Conservation (phyloP, 2,888 invertebrate genomes). For the Saturnia japonica region DNA sequence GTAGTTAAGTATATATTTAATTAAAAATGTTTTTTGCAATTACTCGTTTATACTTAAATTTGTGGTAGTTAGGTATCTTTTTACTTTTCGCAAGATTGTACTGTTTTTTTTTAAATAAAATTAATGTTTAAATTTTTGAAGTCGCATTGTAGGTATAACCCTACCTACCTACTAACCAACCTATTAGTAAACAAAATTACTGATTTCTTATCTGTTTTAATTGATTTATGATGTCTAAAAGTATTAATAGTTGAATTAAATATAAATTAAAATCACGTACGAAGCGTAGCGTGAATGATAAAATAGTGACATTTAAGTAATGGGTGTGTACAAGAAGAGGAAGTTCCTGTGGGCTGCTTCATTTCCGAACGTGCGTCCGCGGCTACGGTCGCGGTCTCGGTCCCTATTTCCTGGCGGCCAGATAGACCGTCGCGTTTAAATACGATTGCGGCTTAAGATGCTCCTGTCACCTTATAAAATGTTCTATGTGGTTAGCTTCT, state of each 20-base stretch:
- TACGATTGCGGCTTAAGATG: constrained; percentile 33
- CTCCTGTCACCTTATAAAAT: background rate
- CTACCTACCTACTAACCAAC: no score
- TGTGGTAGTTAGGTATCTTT: background rate
- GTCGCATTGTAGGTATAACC: background rate
- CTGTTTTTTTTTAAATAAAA: no score
- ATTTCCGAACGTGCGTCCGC: constrained; percentile 65
- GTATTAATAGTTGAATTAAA: background rate
- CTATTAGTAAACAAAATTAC: no score
- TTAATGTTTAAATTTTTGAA: background rate
- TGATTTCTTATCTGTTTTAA: background rate
- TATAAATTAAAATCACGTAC: background rate
- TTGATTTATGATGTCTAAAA: background rate
- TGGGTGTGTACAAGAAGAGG: constrained; percentile 45
- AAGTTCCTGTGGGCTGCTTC: constrained; percentile 51
- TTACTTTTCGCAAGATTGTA: background rate
- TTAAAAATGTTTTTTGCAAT: no score
- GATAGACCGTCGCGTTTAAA: constrained; percentile 58
- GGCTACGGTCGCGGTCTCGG: constrained; percentile 39
- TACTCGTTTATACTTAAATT: background rate
- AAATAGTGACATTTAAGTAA: constrained; percentile 23
- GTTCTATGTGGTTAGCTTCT: background rate
- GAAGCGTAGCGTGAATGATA: background rate
- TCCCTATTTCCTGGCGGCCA: constrained; percentile 53
- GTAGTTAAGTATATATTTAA: no score